Percentiles rank a stretch among this genome's conserved stretches.
phyloP scores from a whole-genome alignment of 2,797 vertebrate species.

The Notolabrus celidotus region DNA sequence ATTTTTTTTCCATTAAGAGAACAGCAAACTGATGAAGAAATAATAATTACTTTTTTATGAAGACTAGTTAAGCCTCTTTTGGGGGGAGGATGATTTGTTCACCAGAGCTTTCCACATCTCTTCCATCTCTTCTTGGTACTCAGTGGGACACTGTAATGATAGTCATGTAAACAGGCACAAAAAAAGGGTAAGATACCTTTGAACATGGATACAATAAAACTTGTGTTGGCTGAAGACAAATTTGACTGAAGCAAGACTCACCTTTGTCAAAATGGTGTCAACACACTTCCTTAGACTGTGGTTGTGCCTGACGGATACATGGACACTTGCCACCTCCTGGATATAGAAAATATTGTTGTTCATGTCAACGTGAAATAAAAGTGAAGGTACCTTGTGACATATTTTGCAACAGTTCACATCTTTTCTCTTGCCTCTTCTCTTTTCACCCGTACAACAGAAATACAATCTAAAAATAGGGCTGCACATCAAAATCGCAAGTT shows the following conservation, averaged over 20 bases:
- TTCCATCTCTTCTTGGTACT: slow-evolving; percentile 92
- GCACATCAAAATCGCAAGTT: too few species aligned
- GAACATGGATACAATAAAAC: background rate
- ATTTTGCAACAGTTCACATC: too few species aligned
- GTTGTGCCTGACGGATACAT: slow-evolving; percentile 89
- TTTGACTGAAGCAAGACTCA: slow-evolving; percentile 59
- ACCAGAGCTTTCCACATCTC: slow-evolving; percentile 88
- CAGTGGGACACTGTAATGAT: slow-evolving; percentile 87
- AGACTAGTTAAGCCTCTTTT: slow-evolving; percentile 89
- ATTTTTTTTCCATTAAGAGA: background rate
- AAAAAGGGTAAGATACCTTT: background rate
- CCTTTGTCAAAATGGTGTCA: slow-evolving; percentile 95
- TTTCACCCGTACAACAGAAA: too few species aligned
- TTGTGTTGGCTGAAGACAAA: background rate
- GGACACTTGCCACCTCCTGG: slow-evolving; percentile 90
- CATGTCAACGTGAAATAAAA: background rate
- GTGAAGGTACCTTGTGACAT: too few species aligned
- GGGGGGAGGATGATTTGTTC: slow-evolving; percentile 85
- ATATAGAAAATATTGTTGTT: slow-evolving; percentile 25
- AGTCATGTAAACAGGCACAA: background rate
- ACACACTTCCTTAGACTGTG: slow-evolving; percentile 91
- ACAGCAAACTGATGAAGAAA: background rate
- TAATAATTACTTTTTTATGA: slow-evolving; percentile 89
- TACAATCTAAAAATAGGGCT: too few species aligned
- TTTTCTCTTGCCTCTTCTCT: too few species aligned